These are phyloP conservation scores for Chelon labrosus DNA, from an alignment of 2,797 vertebrate genomes.

Conservation along the genomic window DNA sequence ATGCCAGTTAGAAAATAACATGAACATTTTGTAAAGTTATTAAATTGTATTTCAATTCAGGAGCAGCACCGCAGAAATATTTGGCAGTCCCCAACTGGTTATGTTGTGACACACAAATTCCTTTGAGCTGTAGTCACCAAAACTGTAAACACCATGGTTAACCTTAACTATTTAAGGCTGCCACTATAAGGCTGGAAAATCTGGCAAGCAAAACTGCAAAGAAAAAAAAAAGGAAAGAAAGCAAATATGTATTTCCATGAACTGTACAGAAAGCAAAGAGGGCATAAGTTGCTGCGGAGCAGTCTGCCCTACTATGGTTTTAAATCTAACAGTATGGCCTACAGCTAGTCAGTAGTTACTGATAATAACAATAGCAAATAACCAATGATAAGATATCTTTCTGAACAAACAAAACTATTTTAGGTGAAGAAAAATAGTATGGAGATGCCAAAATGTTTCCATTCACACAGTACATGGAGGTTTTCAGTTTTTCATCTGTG, in stretches of 20 bases:
- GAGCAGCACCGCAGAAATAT: conserved; percentile 4
- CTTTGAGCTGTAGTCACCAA: conserved; percentile 28
- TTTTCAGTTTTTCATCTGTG: not conserved
- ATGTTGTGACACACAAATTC: conserved; percentile 26
- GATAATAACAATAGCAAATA: too few species aligned
- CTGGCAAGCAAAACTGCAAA: not conserved
- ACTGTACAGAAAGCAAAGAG: too few species aligned
- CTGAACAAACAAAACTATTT: too few species aligned
- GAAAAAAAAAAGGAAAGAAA: not conserved
- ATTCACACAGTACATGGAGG: too few species aligned
- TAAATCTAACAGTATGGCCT: too few species aligned
- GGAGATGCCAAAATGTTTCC: too few species aligned
- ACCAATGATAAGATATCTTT: too few species aligned
- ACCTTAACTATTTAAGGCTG: not conserved
- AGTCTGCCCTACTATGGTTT: too few species aligned
- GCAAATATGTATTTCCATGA: too few species aligned
- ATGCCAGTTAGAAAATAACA: not conserved
- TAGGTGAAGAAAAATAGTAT: too few species aligned
- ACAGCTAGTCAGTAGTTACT: too few species aligned
- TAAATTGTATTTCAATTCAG: conserved; percentile 9
- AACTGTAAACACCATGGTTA: conserved; percentile 14
- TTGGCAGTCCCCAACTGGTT: conserved; percentile 15
- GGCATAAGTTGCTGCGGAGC: too few species aligned
- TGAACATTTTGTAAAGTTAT: not conserved
- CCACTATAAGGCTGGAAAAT: not conserved